Evolutionary conservation across 2,888 invertebrate species (phyloP).

Genomic region (Timema podura): DNA sequence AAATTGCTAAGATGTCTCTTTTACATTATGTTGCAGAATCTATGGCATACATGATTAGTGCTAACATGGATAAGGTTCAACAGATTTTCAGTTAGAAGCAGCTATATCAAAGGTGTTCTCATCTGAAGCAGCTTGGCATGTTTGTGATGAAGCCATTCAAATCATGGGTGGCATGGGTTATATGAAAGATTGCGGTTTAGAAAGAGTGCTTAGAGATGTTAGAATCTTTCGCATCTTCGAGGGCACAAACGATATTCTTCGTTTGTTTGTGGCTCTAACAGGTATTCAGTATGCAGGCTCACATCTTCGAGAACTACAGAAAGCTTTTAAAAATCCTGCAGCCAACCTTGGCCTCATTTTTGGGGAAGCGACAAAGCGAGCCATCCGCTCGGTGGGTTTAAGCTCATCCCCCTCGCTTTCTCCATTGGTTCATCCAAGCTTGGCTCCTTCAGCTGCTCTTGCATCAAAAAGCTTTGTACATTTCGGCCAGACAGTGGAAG

Average conservation of each 20-base stretch:
- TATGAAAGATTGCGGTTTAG: constrained; percentile 88
- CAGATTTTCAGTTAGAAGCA: constrained; percentile 95
- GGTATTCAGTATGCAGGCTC: constrained; percentile 91
- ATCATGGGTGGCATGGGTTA: constrained; percentile 96
- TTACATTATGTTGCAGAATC: constrained; percentile 90
- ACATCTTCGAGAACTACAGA: constrained; percentile 87
- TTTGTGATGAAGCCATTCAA: constrained; percentile 97
- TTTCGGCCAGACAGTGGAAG: constrained; percentile 79
- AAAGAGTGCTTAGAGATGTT: constrained; percentile 88
- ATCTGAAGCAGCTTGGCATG: constrained; percentile 94
- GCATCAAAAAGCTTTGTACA: constrained; percentile 62
- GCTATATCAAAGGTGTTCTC: constrained; percentile 93
- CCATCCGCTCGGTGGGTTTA: constrained; percentile 72
- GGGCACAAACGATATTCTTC: constrained; percentile 96
- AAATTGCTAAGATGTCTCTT: constrained; percentile 88
- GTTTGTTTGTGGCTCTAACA: constrained; percentile 92
- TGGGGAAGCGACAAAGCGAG: constrained; percentile 78
- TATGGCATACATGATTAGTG: constrained; percentile 90
- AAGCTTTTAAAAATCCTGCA: constrained; percentile 88
- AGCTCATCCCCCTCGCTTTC: no score
- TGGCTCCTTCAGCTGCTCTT: constrained; percentile 62
- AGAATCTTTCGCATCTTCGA: constrained; percentile 98
- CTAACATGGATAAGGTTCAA: constrained; percentile 90
- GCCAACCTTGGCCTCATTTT: constrained; percentile 87
- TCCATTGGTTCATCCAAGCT: constrained; percentile 61